phyloP scores from a whole-genome alignment of 2,113 vertebrate species.

The Seriola rivoliana region DNA sequence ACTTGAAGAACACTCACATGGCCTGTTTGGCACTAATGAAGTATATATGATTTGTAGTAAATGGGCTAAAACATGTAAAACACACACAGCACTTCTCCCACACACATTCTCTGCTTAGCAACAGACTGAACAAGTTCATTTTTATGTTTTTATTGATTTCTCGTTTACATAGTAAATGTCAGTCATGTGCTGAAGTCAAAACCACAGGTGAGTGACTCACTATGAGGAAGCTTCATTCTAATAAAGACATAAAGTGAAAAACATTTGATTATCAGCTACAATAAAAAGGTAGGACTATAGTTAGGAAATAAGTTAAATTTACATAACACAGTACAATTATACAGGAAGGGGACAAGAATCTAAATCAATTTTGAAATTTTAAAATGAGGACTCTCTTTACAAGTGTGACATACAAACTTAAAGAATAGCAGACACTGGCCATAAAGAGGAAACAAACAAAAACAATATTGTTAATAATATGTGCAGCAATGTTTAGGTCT shows the following conservation, averaged over 20 bases:
- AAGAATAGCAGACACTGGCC: not conserved
- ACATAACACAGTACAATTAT: slow-evolving; percentile 11
- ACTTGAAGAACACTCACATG: not conserved
- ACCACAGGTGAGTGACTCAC: not conserved
- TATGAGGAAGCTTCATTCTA: slow-evolving; percentile 3
- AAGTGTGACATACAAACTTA: not conserved
- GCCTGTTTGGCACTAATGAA: not conserved
- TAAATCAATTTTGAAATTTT: not conserved
- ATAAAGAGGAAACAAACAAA: not conserved
- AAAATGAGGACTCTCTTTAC: not conserved
- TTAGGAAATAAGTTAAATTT: slow-evolving; percentile 60
- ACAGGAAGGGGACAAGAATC: not conserved
- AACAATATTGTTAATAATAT: not conserved
- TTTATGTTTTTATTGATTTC: slow-evolving; percentile 37
- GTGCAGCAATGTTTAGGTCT: not conserved
- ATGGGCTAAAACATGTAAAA: not conserved
- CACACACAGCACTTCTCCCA: too few relatives aligned
- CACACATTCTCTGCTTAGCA: not conserved
- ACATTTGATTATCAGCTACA: not conserved
- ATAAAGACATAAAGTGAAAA: not conserved
- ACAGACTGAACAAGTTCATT: not conserved
- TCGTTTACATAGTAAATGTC: slow-evolving; percentile 20
- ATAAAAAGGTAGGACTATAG: slow-evolving; percentile 9
- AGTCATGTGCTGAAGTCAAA: not conserved
- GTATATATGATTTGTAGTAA: not conserved